Conservation (phyloP, 1,140 invertebrate species). For the Hylyphantes graminicola region DNA sequence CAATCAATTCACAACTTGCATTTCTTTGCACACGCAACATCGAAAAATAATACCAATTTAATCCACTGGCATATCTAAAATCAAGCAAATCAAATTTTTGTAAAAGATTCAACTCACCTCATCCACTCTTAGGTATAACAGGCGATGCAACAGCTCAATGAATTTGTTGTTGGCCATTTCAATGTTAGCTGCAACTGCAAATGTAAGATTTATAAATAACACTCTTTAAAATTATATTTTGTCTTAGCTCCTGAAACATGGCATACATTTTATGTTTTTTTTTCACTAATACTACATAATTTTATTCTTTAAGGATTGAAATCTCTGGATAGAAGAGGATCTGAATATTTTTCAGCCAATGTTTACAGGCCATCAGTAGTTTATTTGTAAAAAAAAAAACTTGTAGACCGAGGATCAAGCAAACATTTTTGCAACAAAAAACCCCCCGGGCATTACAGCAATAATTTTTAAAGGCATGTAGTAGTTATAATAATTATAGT, state of each 20-base stretch:
- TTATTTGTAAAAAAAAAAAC: too few relatives aligned
- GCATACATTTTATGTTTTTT: neutral
- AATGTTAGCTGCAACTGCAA: slow-evolving; percentile 37
- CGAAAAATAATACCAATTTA: neutral
- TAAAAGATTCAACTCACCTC: slow-evolving; percentile 19
- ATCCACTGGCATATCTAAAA: neutral
- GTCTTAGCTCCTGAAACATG: neutral
- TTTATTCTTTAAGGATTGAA: too few relatives aligned
- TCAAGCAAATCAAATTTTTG: too few relatives aligned
- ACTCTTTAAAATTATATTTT: neutral
- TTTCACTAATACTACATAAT: neutral
- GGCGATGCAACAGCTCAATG: slow-evolving; percentile 45
- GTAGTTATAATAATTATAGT: too few relatives aligned
- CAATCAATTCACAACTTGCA: too few relatives aligned
- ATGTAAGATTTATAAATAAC: neutral
- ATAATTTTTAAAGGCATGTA: too few relatives aligned
- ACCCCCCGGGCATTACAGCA: too few relatives aligned
- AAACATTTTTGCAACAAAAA: too few relatives aligned
- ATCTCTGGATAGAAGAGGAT: too few relatives aligned
- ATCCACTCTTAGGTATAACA: slow-evolving; percentile 47
- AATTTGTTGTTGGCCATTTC: slow-evolving; percentile 16
- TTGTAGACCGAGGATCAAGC: too few relatives aligned
- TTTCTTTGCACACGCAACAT: neutral
- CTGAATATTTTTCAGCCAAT: too few relatives aligned
- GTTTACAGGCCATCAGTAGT: too few relatives aligned